Evolutionary conservation across 2,113 vertebrate genomes (phyloP).

Genomic region (Dipodomys merriami): DNA sequence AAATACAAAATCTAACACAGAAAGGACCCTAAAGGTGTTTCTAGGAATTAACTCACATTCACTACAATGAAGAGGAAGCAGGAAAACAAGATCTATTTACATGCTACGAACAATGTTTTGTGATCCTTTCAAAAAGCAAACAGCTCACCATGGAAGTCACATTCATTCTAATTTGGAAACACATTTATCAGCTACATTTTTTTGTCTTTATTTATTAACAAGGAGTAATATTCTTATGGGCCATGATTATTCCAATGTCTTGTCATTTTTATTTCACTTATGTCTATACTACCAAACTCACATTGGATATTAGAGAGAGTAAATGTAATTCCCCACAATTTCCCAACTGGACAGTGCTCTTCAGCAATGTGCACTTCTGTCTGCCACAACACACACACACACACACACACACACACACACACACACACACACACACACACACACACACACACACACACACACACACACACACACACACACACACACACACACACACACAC

Average conservation of each 20-base stretch:
- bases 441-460: no score
- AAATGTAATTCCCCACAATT: background rate
- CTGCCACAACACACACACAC: background rate
- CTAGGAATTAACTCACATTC: background rate
- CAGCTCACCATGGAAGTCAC: background rate
- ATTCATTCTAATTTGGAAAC: conserved; percentile 39
- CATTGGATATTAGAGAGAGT: background rate
- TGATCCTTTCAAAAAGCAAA: background rate
- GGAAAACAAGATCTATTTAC: background rate
- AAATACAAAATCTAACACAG: no score
- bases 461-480: no score
- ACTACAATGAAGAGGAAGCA: background rate
- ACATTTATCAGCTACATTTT: background rate
- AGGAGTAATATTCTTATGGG: conserved; percentile 13
- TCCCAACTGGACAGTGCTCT: background rate
- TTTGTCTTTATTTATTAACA: background rate
- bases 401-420: no score
- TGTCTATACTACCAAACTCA: background rate
- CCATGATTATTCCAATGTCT: background rate
- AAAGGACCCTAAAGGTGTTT: background rate
- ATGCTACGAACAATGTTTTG: background rate
- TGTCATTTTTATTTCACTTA: background rate
- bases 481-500: background rate
- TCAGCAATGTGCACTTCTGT: background rate
- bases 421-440: background rate